Base-by-base conservation (phyloP, 2,888 invertebrate genomes). In the Macropis europaea region DNA sequence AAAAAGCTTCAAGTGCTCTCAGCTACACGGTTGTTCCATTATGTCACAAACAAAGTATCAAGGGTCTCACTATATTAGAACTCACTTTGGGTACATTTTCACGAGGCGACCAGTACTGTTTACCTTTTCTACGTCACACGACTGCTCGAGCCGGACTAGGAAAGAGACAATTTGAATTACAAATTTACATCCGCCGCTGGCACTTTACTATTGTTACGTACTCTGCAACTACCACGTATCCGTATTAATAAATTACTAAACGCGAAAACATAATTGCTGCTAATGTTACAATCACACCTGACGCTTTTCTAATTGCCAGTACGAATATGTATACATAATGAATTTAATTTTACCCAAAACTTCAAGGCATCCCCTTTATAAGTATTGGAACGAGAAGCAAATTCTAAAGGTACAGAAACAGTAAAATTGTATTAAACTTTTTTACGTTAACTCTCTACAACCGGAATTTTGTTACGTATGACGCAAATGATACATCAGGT, bases 81-180 rank as follows among this genome's bases (percentile, higher is more conserved):
- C 53, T 60, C 59, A 26, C 70, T 70, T 60, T 53, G 28, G 47
- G 24, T 48, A 59, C 45, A 47, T 60, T 59, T 47, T 50, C 52
- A 42, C 40, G 52, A 17, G 26, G 15, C 32, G 19, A 11, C 45
- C 47, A 17, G 9, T 15, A 34, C 40, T 69, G 69, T 70, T 70
- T 69, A 70, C 60, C 60, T 60, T 70, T 57, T 48, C 60, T 22
- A 48, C 36, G 70, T 34, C 69, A 60, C 59, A 26, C 69, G 50
- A 34, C 56, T 52, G 26, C 45, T 36, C 38, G 17, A 22, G 40
- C 53, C n/a, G 24, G 38, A 9, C 19, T 36, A 34, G 32, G 60
- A 60, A 68, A 53, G 69, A 53, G 60, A 52, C 59, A 42, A 70
- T 70, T 70, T 70, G 70, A 68, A 70, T 70, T 53, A 69, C 70